phyloP scores from a whole-genome alignment of 2,888 invertebrate species.

The Pyrgus malvae region DNA sequence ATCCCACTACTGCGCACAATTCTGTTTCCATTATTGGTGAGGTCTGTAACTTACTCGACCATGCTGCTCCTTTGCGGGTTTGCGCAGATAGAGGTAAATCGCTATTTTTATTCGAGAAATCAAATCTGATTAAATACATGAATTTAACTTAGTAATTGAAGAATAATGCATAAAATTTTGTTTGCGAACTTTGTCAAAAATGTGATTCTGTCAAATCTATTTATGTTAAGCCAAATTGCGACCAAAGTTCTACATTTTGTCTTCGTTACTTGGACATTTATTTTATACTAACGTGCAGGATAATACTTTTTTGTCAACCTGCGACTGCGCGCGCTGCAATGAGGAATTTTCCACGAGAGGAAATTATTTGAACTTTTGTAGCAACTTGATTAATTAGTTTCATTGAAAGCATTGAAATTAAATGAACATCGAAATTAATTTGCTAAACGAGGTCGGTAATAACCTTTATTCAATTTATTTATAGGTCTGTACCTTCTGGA shows the following conservation, averaged over 20 bases:
- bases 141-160: no score
- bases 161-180: no score
- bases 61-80: no score
- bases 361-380: conserved; percentile 57
- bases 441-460: background rate
- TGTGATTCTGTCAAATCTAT: background rate
- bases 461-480: no score
- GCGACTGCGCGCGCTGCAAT: conserved; percentile 49
- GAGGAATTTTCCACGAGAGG: conserved; percentile 63
- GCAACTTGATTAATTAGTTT: conserved; percentile 56
- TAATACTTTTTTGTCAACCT: conserved; percentile 52
- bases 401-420: conserved; percentile 21
- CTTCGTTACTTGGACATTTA: conserved; percentile 49
- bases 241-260: conserved; percentile 36
- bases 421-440: background rate
- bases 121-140: no score
- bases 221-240: background rate
- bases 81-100: no score
- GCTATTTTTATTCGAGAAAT: no score
- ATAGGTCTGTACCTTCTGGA: no score
- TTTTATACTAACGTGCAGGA: conserved; percentile 41
- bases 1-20: no score
- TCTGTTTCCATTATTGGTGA: no score
- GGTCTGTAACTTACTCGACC: no score
- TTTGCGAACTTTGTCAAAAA: no score